Evolutionary conservation across 2,113 vertebrate genomes (phyloP).

Genomic region (Oenanthe melanoleuca): DNA sequence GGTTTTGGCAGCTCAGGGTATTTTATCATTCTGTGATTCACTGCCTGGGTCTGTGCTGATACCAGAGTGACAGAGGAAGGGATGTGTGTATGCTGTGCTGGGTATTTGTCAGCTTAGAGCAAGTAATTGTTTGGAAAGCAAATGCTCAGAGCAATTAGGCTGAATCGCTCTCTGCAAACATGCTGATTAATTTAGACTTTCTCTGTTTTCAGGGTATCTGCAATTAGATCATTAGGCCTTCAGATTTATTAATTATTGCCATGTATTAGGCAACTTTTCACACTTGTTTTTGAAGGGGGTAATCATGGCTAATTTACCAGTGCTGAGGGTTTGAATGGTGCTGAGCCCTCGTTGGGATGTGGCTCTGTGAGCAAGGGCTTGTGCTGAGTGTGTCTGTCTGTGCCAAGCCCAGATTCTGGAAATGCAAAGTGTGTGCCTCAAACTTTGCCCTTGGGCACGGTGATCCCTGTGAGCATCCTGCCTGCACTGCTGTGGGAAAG

Average conservation of each 20-base stretch:
- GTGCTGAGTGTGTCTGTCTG: neutral
- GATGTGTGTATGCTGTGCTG: neutral
- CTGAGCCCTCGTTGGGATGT: neutral
- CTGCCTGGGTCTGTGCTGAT: neutral
- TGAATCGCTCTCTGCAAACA: conserved; percentile 33
- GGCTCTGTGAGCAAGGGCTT: neutral
- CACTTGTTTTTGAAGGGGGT: conserved; percentile 1
- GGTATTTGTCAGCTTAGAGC: neutral
- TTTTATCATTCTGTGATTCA: neutral
- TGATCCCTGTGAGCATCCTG: neutral
- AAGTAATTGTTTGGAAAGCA: conserved; percentile 51
- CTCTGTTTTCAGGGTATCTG: conserved; percentile 51
- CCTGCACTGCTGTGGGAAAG: neutral
- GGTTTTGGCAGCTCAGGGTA: neutral
- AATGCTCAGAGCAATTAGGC: conserved; percentile 48
- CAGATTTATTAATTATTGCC: conserved; percentile 63
- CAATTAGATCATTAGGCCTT: conserved; percentile 67
- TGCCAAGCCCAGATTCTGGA: neutral
- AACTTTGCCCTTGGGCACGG: neutral
- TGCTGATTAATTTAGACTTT: neutral
- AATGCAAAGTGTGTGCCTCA: neutral
- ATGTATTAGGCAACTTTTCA: conserved; percentile 39
- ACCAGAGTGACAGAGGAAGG: neutral
- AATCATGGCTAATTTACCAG: conserved; percentile 46
- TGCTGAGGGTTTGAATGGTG: neutral